A percentile compares a stretch with the other conserved stretches of the same genome.
These are phyloP conservation scores for Ashinkailepas kermadecensis DNA, from an alignment of 2,888 invertebrate genomes.

Conservation along the genomic window DNA sequence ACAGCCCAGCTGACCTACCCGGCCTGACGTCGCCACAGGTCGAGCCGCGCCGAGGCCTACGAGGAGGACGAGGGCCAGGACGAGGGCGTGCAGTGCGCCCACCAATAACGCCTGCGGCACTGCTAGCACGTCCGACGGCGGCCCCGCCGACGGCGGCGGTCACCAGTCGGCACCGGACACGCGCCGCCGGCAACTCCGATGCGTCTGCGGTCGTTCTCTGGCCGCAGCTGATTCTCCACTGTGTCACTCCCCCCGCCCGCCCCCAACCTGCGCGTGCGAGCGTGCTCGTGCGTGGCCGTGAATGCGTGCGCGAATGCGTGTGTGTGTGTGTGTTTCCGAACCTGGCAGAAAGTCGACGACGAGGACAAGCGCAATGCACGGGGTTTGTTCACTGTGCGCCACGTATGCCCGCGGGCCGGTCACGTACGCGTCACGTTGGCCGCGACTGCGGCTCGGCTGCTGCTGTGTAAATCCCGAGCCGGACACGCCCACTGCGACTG, in stretches of 20 bases:
- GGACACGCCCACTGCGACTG: background rate
- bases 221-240: too few species aligned
- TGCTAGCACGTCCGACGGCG: background rate
- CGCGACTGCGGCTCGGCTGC: too few species aligned
- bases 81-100: constrained; percentile 47
- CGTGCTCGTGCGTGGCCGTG: background rate
- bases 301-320: background rate
- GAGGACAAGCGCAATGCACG: too few species aligned
- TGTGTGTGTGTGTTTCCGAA: background rate
- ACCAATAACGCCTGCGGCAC: constrained; percentile 41
- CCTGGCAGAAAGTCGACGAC: background rate
- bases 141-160: background rate
- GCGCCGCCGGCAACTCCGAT: background rate
- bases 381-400: too few species aligned
- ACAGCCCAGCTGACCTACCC: too few species aligned
- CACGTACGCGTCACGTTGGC: too few species aligned
- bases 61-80: constrained; percentile 43
- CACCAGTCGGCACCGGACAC: background rate
- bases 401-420: too few species aligned
- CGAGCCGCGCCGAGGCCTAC: constrained; percentile 38
- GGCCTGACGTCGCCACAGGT: background rate
- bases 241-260: too few species aligned
- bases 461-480: too few species aligned
- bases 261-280: background rate
- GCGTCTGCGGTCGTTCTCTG: too few species aligned